Conservation (phyloP, 2,113 vertebrate genomes). For the Spheniscus mendiculus region DNA sequence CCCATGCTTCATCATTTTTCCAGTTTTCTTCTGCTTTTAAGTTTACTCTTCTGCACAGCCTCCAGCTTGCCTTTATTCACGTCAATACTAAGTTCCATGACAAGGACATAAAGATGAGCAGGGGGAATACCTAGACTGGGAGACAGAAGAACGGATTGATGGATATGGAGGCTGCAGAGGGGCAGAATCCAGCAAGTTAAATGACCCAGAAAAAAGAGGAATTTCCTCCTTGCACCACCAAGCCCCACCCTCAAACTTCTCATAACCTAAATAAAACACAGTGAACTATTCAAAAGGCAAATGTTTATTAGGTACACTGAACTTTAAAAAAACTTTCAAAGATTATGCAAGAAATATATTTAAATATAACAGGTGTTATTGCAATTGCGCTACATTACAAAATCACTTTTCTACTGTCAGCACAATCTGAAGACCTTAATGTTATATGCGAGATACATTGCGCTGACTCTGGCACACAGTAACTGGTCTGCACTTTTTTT, state of each 20-base stretch:
- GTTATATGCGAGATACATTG: not conserved
- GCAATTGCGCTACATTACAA: slow-evolving; percentile 45
- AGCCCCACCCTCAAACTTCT: not conserved
- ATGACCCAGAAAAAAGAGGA: not conserved
- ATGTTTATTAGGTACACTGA: slow-evolving; percentile 74
- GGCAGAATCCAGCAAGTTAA: not conserved
- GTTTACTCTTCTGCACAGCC: not conserved
- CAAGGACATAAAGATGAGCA: not conserved
- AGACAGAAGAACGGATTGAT: not conserved
- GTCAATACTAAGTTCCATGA: not conserved
- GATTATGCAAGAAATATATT: slow-evolving; percentile 70
- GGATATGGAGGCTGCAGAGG: not conserved
- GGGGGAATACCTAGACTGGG: not conserved
- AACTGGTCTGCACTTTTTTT: not conserved
- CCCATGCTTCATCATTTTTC: not conserved
- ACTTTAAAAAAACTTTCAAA: slow-evolving; percentile 59
- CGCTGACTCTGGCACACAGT: not conserved
- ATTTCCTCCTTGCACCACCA: not conserved
- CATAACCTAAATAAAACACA: slow-evolving; percentile 29
- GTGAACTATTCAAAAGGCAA: slow-evolving; percentile 67
- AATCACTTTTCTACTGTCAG: slow-evolving; percentile 33
- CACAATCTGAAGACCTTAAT: slow-evolving; percentile 28
- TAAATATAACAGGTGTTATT: slow-evolving; percentile 69
- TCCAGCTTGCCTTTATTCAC: not conserved
- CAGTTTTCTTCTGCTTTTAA: not conserved